phyloP scores from a whole-genome alignment of 1,140 invertebrate species.

The Telenomus remus region DNA sequence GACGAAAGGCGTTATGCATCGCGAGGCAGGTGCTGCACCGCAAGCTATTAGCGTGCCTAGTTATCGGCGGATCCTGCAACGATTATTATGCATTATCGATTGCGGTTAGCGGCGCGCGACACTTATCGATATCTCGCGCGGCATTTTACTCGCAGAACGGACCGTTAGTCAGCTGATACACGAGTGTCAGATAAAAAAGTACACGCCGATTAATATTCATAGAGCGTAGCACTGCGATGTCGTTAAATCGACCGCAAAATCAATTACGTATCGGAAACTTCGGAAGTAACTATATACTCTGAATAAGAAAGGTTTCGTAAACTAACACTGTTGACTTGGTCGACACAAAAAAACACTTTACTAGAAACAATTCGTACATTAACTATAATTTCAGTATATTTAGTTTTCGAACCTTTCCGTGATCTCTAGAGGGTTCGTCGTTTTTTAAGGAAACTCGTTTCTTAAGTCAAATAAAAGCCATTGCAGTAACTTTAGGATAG shows the following conservation, averaged over 20 bases:
- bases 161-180: conserved; percentile 38
- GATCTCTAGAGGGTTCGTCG: no score
- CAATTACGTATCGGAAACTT: conserved; percentile 15
- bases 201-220: conserved; percentile 44
- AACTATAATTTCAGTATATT: no score
- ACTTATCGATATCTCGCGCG: conserved; percentile 46
- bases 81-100: conserved; percentile 55
- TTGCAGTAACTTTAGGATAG: not conserved
- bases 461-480: not conserved
- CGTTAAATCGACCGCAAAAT: conserved; percentile 35
- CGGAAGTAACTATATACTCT: conserved; percentile 7
- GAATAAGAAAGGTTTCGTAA: not conserved
- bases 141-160: conserved; percentile 36
- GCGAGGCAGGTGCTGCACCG: conserved; percentile 47
- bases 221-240: conserved; percentile 13
- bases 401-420: no score
- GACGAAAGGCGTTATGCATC: conserved; percentile 47
- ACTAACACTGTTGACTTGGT: not conserved
- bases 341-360: not conserved
- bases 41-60: conserved; percentile 52
- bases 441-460: not conserved
- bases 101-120: conserved; percentile 48
- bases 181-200: conserved; percentile 46
- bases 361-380: no score
- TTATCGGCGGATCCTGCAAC: conserved; percentile 44